phyloP scores from a whole-genome alignment of 1,140 invertebrate genomes.

The Hycleus cichorii region DNA sequence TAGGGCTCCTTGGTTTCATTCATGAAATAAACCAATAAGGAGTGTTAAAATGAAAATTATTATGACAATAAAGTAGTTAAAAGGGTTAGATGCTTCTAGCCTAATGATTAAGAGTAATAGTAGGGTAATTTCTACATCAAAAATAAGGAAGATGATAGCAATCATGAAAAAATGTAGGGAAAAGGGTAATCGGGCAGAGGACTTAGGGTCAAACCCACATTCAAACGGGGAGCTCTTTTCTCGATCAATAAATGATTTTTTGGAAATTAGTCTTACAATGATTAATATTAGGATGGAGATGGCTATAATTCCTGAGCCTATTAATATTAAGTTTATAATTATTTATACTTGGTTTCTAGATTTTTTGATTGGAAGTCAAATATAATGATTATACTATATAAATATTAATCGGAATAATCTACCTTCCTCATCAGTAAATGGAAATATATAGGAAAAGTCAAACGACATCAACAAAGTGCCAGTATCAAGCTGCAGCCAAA shows the following conservation, averaged over 20 bases:
- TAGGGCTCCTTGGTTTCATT: constrained; percentile 56
- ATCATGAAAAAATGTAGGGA: constrained; percentile 54
- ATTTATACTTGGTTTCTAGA: no score
- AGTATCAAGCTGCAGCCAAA: constrained; percentile 32
- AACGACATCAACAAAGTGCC: no score
- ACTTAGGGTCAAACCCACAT: constrained; percentile 52
- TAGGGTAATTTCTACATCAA: constrained; percentile 56
- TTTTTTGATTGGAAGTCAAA: no score
- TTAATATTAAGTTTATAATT: no score
- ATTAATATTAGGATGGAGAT: constrained; percentile 44
- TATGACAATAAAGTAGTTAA: no score
- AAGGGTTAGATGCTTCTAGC: no score
- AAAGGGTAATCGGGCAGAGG: constrained; percentile 47
- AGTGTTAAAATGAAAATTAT: constrained; percentile 25
- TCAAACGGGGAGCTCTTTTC: constrained; percentile 55
- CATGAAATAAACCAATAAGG: constrained; percentile 43
- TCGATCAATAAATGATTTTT: constrained; percentile 47
- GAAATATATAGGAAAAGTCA: no score
- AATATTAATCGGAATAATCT: no score
- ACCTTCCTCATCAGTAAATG: no score
- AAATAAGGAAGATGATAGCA: constrained; percentile 46
- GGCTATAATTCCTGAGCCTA: constrained; percentile 28
- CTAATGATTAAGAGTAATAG: constrained; percentile 45
- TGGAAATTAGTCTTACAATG: constrained; percentile 43
- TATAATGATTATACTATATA: no score